Evolutionary conservation across 2,113 vertebrate species (phyloP).

Genomic region (Erpornis zantholeuca): DNA sequence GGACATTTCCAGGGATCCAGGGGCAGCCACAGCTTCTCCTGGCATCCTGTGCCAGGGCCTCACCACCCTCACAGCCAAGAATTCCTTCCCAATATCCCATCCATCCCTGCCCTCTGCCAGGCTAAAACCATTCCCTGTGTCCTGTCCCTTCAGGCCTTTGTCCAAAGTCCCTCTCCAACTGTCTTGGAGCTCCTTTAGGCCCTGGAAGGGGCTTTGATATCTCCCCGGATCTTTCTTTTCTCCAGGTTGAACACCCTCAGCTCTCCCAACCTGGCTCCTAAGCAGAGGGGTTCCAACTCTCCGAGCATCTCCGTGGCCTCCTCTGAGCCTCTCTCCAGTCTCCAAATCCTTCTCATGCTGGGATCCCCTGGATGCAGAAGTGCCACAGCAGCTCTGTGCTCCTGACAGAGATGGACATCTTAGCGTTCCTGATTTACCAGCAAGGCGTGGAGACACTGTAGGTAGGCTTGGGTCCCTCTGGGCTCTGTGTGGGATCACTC

Average conservation of each 20-base stretch:
- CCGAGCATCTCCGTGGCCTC: accelerated
- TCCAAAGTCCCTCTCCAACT: background rate
- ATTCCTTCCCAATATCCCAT: background rate
- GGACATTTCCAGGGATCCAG: background rate
- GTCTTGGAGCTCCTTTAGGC: background rate
- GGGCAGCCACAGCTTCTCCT: background rate
- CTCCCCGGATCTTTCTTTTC: background rate
- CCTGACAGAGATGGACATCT: background rate
- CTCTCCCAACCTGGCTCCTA: background rate
- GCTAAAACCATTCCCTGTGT: background rate
- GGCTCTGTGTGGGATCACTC: background rate
- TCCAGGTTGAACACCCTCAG: background rate
- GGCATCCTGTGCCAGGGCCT: background rate
- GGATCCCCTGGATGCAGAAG: background rate
- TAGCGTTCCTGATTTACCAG: background rate
- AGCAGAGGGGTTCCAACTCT: background rate
- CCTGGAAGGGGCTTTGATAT: accelerated
- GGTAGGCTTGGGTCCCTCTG: background rate
- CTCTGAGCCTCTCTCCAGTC: background rate
- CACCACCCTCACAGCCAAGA: accelerated
- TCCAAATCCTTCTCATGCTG: background rate
- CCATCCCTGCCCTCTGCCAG: background rate
- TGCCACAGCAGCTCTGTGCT: background rate
- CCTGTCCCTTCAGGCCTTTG: background rate
- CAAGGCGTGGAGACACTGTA: background rate